phyloP scores from a whole-genome alignment of 1,140 invertebrate genomes.

The Paraescarpia echinospica region DNA sequence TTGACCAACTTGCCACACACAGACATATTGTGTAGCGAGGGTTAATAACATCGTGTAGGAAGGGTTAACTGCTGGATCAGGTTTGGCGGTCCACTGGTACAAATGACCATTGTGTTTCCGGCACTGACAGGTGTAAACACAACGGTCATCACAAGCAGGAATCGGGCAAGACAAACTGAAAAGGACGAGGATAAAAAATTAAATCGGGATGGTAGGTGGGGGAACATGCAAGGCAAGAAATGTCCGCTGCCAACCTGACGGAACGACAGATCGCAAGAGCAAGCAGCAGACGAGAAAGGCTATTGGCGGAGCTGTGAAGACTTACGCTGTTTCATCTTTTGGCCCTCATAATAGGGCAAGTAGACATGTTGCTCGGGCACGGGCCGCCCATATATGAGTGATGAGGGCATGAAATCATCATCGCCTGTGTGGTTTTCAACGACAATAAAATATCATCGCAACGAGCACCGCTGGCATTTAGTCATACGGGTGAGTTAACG shows the following conservation, averaged over 20 bases:
- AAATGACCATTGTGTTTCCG: not conserved
- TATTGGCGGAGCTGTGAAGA: conserved; percentile 42
- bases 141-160: not conserved
- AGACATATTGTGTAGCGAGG: not conserved
- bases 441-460: not conserved
- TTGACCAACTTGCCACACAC: not conserved
- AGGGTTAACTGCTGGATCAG: no score
- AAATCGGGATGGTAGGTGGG: not conserved
- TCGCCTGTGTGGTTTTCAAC: conserved; percentile 47
- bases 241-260: not conserved
- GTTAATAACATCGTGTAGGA: not conserved
- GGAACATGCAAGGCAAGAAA: conserved; percentile 11
- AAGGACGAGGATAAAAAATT: not conserved
- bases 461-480: conserved; percentile 18
- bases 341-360: conserved; percentile 76
- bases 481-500: conserved; percentile 5
- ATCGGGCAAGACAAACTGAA: not conserved
- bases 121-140: not conserved
- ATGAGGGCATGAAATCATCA: conserved; percentile 69
- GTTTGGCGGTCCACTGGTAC: not conserved
- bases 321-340: conserved; percentile 77
- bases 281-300: not conserved
- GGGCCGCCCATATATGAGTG: conserved; percentile 64
- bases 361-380: conserved; percentile 77
- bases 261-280: not conserved